Percentiles rank a stretch among this genome's conserved stretches.
These are phyloP conservation scores for Drosophila fulvimacula DNA, from an alignment of 2,888 invertebrate genomes.

Conservation along the genomic window DNA sequence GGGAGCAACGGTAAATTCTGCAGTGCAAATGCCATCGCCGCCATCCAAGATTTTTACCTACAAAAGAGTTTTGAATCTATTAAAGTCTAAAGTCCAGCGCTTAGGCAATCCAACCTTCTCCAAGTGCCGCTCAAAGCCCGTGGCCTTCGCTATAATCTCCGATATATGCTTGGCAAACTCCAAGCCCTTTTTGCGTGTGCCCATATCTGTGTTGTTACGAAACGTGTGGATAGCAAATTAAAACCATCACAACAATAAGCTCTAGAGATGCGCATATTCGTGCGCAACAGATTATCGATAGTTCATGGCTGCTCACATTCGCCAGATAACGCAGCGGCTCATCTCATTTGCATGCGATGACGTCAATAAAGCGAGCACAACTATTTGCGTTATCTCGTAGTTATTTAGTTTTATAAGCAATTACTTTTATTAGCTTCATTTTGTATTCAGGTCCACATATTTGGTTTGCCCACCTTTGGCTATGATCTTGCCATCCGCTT, in stretches of 20 bases:
- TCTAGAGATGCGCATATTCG: slow-evolving; percentile 17
- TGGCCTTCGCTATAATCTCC: slow-evolving; percentile 81
- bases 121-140: slow-evolving; percentile 85
- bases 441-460: slow-evolving; percentile 85
- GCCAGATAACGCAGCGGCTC: background rate
- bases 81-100: background rate
- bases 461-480: slow-evolving; percentile 95
- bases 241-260: slow-evolving; percentile 13
- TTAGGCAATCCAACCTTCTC: slow-evolving; percentile 83
- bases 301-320: background rate
- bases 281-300: slow-evolving; percentile 37
- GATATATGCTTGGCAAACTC: slow-evolving; percentile 84
- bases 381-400: background rate
- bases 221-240: slow-evolving; percentile 27
- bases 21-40: slow-evolving; percentile 89
- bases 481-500: slow-evolving; percentile 89
- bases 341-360: background rate
- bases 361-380: background rate
- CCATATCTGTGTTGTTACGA: slow-evolving; percentile 59
- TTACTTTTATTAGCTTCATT: background rate
- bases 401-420: slow-evolving; percentile 14
- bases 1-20: slow-evolving; percentile 90
- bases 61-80: background rate
- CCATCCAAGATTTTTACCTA: slow-evolving; percentile 85
- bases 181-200: slow-evolving; percentile 80